Base-by-base conservation (phyloP, 2,113 vertebrate species). In the Urocynchramus pylzowi region DNA sequence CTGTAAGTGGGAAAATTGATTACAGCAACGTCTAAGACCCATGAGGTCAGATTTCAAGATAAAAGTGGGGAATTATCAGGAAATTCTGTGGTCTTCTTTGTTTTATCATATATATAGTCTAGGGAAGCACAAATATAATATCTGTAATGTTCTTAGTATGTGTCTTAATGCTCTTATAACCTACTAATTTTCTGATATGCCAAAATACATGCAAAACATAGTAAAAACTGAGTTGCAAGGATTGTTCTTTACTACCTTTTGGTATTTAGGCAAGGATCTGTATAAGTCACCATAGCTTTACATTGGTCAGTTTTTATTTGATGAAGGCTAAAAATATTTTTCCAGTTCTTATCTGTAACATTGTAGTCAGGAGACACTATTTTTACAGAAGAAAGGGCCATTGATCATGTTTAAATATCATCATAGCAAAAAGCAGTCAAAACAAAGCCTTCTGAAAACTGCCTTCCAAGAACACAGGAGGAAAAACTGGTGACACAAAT, bases 391-490 rank as follows among this genome's bases (percentile, higher is more conserved):
- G 69, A 50, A 83, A 86, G 71, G 31, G 39, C 42, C 44, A 53
- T 75, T 87, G 81, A 85, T 91, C 30, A 10, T 4, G 35, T 91
- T 94, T 93, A 93, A 97, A 90, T 80, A 95, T 85, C 78, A 87
- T 54, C 71, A 41, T 6, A 61, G 65, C 19, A 67, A 94, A 93
- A 95, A 90, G 23, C 61, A 96, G 69, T 94, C 93, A 89, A 95
- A 97, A 83, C 90, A 97, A 89, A 95, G 35, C 75, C 84, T 86
- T 16, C 73, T 75, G 59, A 69, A 91, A 78, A 74, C 53, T 86
- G 75, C 71, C 81, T 95, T 87, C 74, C 63, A 82, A 76, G 82
- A 77, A 56, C 68, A 44, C 63, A 75, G 60, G 23, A 89, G 73
- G 93, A 76, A 93, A 80, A 93, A 81, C 42, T 27, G 27, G 73